Evolutionary conservation across 2,113 vertebrate genomes (phyloP).

Genomic region (Trematomus loennbergii): DNA sequence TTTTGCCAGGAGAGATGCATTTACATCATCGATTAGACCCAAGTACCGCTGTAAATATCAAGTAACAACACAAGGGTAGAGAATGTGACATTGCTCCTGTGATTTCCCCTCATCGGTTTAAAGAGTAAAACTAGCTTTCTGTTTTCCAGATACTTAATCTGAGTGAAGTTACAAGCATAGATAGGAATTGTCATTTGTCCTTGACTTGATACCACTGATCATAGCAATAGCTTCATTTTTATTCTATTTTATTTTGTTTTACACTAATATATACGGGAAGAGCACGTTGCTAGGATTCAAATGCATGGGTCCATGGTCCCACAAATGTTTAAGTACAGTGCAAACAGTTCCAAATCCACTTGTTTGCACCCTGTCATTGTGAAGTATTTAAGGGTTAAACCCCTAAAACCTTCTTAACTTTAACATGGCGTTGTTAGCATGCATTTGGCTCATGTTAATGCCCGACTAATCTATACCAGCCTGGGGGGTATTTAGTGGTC

Average conservation of each 20-base stretch:
- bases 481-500: constrained; percentile 20
- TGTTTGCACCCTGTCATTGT: constrained; percentile 18
- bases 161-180: constrained; percentile 20
- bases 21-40: constrained; percentile 71
- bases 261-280: background rate
- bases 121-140: constrained; percentile 32
- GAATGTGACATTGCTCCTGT: constrained; percentile 50
- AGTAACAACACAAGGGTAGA: constrained; percentile 51
- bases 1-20: constrained; percentile 64
- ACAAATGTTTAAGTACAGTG: background rate
- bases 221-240: background rate
- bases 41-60: constrained; percentile 76
- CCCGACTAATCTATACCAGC: constrained; percentile 25
- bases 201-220: constrained; percentile 14
- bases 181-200: constrained; percentile 10
- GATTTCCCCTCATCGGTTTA: constrained; percentile 44
- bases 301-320: background rate
- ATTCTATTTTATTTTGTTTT: background rate
- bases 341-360: constrained; percentile 15
- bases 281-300: background rate
- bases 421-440: constrained; percentile 12
- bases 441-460: constrained; percentile 39
- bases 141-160: constrained; percentile 21
- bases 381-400: constrained; percentile 26
- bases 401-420: constrained; percentile 32